A percentile compares a stretch with the other conserved stretches of the same genome.
Evolutionary conservation across 2,888 invertebrate genomes (phyloP).

Genomic region (Diadegma fenestrale): DNA sequence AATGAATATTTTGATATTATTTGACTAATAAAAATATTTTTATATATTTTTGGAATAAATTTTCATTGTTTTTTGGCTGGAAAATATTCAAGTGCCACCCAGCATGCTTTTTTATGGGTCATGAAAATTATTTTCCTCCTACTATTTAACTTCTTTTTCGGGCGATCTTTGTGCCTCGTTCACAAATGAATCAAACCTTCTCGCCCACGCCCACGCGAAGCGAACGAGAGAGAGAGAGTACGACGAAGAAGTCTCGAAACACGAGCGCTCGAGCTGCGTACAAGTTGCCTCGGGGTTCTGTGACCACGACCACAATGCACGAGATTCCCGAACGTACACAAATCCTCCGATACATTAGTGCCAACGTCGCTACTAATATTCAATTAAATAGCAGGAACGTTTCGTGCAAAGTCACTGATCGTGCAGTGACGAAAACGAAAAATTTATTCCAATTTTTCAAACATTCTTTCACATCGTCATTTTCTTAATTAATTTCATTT

Average conservation of each 20-base stretch:
- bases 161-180: slow-evolving; percentile 25
- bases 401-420: background rate
- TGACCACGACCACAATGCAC: slow-evolving; percentile 55
- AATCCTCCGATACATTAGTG: slow-evolving; percentile 44
- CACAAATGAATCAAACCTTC: slow-evolving; percentile 69
- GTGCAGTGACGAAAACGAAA: background rate
- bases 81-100: background rate
- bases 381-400: background rate
- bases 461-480: background rate
- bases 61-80: background rate
- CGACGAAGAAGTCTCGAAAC: slow-evolving; percentile 6
- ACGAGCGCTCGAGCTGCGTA: slow-evolving; percentile 8
- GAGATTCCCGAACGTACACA: slow-evolving; percentile 47
- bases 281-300: slow-evolving; percentile 41
- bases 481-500: background rate
- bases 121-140: slow-evolving; percentile 17
- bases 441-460: background rate
- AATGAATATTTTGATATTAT: background rate
- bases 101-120: background rate
- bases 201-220: slow-evolving; percentile 64
- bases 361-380: slow-evolving; percentile 2
- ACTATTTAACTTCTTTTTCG: slow-evolving; percentile 18
- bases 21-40: background rate
- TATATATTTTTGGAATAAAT: background rate
- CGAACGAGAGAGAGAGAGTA: slow-evolving; percentile 23